Percentiles rank a stretch among this genome's conserved stretches.
These are phyloP conservation scores for Pampusana beccarii DNA, from an alignment of 2,113 vertebrate species.

Conservation along the genomic window DNA sequence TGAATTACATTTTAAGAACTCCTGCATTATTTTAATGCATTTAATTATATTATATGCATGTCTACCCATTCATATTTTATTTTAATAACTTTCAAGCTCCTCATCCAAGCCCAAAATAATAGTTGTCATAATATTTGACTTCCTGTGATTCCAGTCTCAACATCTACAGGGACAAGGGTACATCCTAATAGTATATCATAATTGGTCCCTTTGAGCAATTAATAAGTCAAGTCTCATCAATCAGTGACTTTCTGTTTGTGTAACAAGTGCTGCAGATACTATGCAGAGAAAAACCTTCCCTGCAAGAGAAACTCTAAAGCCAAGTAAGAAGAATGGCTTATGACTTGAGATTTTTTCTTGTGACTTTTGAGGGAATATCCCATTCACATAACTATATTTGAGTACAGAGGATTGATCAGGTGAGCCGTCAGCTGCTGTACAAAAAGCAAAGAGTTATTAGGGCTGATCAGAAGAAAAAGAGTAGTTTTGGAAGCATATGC, in stretches of 20 bases:
- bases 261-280: slow-evolving; percentile 3
- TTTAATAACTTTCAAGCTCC: slow-evolving; percentile 25
- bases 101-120: slow-evolving; percentile 34
- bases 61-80: slow-evolving; percentile 42
- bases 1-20: slow-evolving; percentile 16
- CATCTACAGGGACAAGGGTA: slow-evolving; percentile 23
- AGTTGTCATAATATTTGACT: slow-evolving; percentile 52
- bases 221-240: slow-evolving; percentile 52
- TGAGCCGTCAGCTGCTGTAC: background rate
- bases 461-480: background rate
- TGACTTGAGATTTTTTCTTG: background rate
- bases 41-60: background rate
- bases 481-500: background rate
- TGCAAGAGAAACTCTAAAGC: background rate
- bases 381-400: background rate
- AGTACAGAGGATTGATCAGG: background rate
- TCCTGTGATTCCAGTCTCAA: slow-evolving; percentile 7
- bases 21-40: background rate
- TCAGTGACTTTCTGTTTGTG: slow-evolving; percentile 24
- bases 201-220: slow-evolving; percentile 54
- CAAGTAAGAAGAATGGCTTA: background rate
- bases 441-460: background rate
- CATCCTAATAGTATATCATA: slow-evolving; percentile 42
- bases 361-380: background rate
- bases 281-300: background rate